A percentile compares a stretch with the other conserved stretches of the same genome.
Conservation (phyloP, 1,140 invertebrate genomes). For the Gonatopus flavifemur region DNA sequence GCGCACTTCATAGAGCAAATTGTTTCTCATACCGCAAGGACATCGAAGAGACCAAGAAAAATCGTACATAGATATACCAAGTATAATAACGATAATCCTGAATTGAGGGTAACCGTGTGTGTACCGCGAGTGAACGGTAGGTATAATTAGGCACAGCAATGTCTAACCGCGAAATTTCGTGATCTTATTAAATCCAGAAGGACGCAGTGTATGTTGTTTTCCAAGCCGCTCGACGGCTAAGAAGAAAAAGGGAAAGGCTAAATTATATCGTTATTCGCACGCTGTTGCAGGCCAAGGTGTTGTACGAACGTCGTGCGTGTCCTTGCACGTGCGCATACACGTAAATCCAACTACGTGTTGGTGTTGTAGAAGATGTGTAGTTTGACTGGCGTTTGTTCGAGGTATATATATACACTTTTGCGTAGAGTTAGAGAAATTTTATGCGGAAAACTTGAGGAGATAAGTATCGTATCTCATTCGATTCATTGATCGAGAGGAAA, state of each 20-base stretch:
- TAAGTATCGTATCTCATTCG: too few species aligned
- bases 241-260: slow-evolving; percentile 36
- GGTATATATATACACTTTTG: too few species aligned
- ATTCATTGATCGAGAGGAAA: too few species aligned
- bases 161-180: slow-evolving; percentile 55
- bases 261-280: slow-evolving; percentile 32
- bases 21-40: too few species aligned
- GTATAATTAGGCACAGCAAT: slow-evolving; percentile 45
- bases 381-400: too few species aligned
- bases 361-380: too few species aligned
- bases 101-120: slow-evolving; percentile 41
- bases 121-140: slow-evolving; percentile 34
- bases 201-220: slow-evolving; percentile 24
- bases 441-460: too few species aligned
- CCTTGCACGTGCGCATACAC: slow-evolving; percentile 2
- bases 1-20: slow-evolving; percentile 6
- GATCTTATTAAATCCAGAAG: slow-evolving; percentile 53
- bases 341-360: too few species aligned
- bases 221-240: background rate
- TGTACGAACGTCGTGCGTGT: background rate
- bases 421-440: too few species aligned
- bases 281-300: slow-evolving; percentile 31
- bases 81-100: slow-evolving; percentile 35
- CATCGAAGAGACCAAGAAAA: slow-evolving; percentile 14
- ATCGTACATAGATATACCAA: too few species aligned